These are phyloP conservation scores for Pemphigus obesinymphae DNA, from an alignment of 1,140 invertebrate species.

Conservation along the genomic window DNA sequence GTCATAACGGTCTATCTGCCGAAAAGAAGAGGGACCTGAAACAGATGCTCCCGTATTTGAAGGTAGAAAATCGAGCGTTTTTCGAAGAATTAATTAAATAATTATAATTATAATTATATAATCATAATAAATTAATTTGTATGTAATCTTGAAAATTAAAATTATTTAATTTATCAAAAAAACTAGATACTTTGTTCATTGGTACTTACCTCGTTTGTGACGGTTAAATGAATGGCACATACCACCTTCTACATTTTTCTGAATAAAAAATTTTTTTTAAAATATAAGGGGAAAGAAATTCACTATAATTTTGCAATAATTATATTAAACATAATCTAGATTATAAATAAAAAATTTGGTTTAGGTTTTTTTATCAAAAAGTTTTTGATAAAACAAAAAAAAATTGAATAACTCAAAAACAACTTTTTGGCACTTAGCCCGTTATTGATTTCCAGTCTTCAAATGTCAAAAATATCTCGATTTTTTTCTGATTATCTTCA, in stretches of 20 bases:
- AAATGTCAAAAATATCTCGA: too few species aligned
- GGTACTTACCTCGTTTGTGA: neutral
- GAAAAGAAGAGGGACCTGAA: constrained; percentile 40
- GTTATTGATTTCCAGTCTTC: too few species aligned
- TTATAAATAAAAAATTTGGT: constrained; percentile 15
- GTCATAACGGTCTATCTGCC: constrained; percentile 8
- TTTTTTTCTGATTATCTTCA: too few species aligned
- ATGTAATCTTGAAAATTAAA: neutral
- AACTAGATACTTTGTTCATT: constrained; percentile 6
- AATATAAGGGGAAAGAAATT: neutral
- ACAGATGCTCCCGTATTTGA: constrained; percentile 37
- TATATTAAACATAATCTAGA: constrained; percentile 2
- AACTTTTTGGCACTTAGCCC: too few species aligned
- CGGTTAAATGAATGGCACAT: neutral
- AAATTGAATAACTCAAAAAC: too few species aligned
- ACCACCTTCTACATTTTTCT: constrained; percentile 5
- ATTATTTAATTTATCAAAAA: constrained; percentile 1
- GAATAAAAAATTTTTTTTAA: constrained; percentile 10
- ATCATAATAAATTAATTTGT: neutral
- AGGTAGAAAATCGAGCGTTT: constrained; percentile 33
- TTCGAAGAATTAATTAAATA: neutral
- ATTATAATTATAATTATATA: too few species aligned
- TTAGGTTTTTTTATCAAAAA: too few species aligned
- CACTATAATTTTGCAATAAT: neutral
- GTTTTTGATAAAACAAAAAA: too few species aligned